phyloP scores from a whole-genome alignment of 2,113 vertebrate species.

The Melanostigma gelatinosum region DNA sequence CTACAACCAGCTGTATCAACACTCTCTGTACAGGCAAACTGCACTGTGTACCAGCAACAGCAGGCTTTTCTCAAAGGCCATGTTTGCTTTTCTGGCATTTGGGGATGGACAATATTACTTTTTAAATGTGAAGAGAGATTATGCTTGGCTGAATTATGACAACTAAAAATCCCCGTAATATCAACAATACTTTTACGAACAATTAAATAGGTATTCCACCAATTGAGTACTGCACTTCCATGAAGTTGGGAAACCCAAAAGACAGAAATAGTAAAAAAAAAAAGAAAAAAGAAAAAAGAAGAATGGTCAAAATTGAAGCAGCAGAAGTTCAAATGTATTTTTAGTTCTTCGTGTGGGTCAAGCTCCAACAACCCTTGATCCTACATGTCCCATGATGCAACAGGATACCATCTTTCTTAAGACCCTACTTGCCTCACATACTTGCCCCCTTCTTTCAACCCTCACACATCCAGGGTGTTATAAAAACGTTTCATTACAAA shows the following conservation, averaged over 20 bases:
- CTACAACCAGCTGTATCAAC: slow-evolving; percentile 76
- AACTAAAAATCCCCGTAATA: not conserved
- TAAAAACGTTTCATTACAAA: not conserved
- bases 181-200: not conserved
- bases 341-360: not conserved
- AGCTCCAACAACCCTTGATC: not conserved
- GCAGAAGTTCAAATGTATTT: not conserved
- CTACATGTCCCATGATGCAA: no score
- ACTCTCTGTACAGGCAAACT: slow-evolving; percentile 19
- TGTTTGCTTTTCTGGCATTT: slow-evolving; percentile 35
- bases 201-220: not conserved
- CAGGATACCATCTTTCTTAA: not conserved
- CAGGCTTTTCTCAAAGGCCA: slow-evolving; percentile 24
- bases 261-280: not conserved
- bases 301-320: not conserved
- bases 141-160: not conserved
- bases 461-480: not conserved
- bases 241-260: not conserved
- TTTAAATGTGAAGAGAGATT: slow-evolving; percentile 31
- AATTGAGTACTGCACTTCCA: not conserved
- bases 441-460: not conserved
- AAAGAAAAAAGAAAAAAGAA: not conserved
- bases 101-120: slow-evolving; percentile 21
- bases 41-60: not conserved
- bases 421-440: not conserved